Conservation (phyloP, 2,888 invertebrate species). For the Ornithoptera alexandrae region DNA sequence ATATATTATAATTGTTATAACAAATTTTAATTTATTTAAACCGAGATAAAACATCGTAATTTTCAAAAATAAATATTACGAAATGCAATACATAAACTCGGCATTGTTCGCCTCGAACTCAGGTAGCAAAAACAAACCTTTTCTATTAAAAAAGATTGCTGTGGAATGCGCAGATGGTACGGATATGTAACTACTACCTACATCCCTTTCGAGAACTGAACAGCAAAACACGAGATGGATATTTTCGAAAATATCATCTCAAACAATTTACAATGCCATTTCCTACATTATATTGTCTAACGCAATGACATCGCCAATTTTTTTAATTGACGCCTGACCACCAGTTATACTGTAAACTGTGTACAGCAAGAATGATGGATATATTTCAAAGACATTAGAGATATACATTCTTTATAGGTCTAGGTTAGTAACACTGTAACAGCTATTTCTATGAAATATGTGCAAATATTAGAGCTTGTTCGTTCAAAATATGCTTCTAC, state of each 20-base stretch:
- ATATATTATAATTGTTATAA: not conserved
- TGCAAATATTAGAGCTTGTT: too few species aligned
- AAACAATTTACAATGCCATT: not conserved
- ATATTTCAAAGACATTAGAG: too few species aligned
- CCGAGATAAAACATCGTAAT: not conserved
- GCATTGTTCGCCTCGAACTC: conserved; percentile 59
- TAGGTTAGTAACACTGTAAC: too few species aligned
- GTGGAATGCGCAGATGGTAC: conserved; percentile 77
- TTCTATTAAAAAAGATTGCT: conserved; percentile 54
- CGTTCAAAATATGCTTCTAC: too few species aligned
- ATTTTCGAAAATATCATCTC: not conserved
- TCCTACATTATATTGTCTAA: not conserved
- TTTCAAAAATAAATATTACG: conserved; percentile 1
- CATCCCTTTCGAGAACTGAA: conserved; percentile 49
- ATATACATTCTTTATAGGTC: too few species aligned
- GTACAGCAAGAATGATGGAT: too few species aligned
- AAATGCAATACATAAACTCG: conserved; percentile 41
- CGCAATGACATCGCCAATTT: not conserved
- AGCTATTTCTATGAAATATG: too few species aligned
- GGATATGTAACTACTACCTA: conserved; percentile 50
- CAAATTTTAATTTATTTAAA: not conserved
- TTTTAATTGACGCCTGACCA: too few species aligned
- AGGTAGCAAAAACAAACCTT: conserved; percentile 71
- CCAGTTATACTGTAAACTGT: too few species aligned
- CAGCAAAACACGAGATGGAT: not conserved